Evolutionary conservation across 1,140 invertebrate species (phyloP), one percentile per base, ranked within the genome.

Genomic region (Atopsyche davidsoni): DNA sequence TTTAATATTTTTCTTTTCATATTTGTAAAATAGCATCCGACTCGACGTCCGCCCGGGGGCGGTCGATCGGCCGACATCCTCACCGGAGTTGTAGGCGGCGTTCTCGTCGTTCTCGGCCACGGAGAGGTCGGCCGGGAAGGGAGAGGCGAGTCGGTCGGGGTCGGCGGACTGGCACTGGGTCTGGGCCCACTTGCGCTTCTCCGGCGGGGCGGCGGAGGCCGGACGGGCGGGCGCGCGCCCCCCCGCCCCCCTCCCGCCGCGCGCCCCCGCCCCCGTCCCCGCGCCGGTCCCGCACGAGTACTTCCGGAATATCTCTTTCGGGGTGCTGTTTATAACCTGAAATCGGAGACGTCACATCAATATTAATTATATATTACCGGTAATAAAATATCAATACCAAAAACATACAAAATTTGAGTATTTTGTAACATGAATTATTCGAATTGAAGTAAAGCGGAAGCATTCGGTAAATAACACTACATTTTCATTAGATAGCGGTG

Each of bases 171-270:
- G 43, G 40, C 45, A 47, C 39, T 57, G 55, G 4, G 51, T 51
- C 66, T 85, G 81, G 7, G 82, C 85, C 85, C 86, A 88, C 64
- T 87, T 89, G 43, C 87, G 75, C 68, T 89, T 89, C 69, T 89
- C 86, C 0, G 84, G 79, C 28, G 75, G 72, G 41, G 78, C 75
- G 23, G 76, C 75, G 13, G 78, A 77, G 46, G 75, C 75, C 40
- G 75, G 75, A 50, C 70, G 70, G 13, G 77, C 75, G 48, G 75
- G 73, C 43, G 73, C 73, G 51, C 71, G 57, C 59, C 67, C 67
- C 55, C 67, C 63, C 51, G 54, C 38, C 51, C 51, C 21, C 10
- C 47, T 35, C 45, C 42, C 62, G 24, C 62, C 64, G 51, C 67
- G 62, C 62, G 31, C 55, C 60, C 66, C 67, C 59, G 65, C 65